Evolutionary conservation across 2,888 invertebrate species (phyloP), one percentile per base, ranked within the genome.

Genomic region (Matsumyia berberina): DNA sequence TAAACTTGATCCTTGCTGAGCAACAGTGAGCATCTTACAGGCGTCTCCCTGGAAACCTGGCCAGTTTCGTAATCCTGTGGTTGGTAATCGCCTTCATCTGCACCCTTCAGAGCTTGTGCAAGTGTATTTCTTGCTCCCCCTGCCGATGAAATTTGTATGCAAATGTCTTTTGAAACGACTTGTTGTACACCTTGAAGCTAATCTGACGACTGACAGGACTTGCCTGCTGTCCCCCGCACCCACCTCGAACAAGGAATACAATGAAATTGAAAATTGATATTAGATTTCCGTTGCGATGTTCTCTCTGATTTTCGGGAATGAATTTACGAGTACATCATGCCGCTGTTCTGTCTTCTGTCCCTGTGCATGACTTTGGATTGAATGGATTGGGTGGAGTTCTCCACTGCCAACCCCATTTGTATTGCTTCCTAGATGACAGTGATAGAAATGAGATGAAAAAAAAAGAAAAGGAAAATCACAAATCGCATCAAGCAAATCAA

Each of bases 401-500:
- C 49, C 58, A 60, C 44, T 8, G 53, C 49, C 39, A 31, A 1
- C 37, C 44, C 44, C 49, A 62, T 29, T 46, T 33, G 49, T 49
- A 58, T 53, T 55, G 44, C 37, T 15, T 29, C 12, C 42, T 64
- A 46, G 70, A 55, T 64, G 70, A 58, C 51, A 70, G 39, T 11
- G 72, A 73, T 46, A 42, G 66, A 66, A 51, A 49, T 17, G 35
- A 55, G 15, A 31, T 11, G 42, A 29, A 67, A 60, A 67, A 73
- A 69, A 42, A 15, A 7, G 8, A 42, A 53, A 70, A 80, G 55
- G 31, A 53, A 85, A 80, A 85, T 85, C 79, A 79, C 73, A 85
- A 85, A 85, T 85, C 85, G 85, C 74, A 85, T 85, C 74, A 85
- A 66, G 74, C 85, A 80, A 85, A 85, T 85, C 85, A 85, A 85